Evolutionary conservation across 2,113 vertebrate genomes (phyloP).

Genomic region (Clarias batrachus): DNA sequence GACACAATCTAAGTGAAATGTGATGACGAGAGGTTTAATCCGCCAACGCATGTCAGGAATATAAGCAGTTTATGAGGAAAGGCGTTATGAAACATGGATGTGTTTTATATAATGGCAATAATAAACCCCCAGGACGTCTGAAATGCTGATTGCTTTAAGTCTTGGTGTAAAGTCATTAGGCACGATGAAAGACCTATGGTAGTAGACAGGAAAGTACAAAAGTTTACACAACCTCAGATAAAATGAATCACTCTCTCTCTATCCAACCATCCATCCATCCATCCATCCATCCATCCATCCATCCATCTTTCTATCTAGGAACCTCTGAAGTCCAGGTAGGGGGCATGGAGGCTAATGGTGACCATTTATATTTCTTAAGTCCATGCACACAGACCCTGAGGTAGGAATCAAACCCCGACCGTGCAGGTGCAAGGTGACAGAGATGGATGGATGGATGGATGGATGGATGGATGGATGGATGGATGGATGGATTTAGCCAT

Average conservation of each 20-base stretch:
- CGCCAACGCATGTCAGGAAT: not conserved
- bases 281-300: not conserved
- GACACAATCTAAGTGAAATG: not conserved
- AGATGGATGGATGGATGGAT: too few relatives aligned
- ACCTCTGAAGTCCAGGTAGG: too few relatives aligned
- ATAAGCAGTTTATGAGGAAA: not conserved
- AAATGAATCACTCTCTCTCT: not conserved
- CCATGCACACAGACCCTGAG: too few relatives aligned
- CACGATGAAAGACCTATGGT: too few relatives aligned
- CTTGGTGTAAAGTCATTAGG: not conserved
- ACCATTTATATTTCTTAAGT: too few relatives aligned
- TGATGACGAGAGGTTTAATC: not conserved
- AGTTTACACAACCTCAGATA: not conserved
- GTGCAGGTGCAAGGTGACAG: too few relatives aligned
- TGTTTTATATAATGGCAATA: not conserved
- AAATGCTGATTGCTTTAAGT: not conserved
- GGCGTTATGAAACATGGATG: not conserved
- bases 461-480: too few relatives aligned
- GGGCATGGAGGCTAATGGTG: too few relatives aligned
- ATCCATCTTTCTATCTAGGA: not conserved
- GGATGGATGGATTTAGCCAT: too few relatives aligned
- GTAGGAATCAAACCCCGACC: too few relatives aligned
- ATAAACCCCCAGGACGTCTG: not conserved
- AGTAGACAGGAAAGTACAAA: not conserved
- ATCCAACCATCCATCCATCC: too few relatives aligned